Conservation (phyloP, 2,113 vertebrate species). For the Ascaphus truei region DNA sequence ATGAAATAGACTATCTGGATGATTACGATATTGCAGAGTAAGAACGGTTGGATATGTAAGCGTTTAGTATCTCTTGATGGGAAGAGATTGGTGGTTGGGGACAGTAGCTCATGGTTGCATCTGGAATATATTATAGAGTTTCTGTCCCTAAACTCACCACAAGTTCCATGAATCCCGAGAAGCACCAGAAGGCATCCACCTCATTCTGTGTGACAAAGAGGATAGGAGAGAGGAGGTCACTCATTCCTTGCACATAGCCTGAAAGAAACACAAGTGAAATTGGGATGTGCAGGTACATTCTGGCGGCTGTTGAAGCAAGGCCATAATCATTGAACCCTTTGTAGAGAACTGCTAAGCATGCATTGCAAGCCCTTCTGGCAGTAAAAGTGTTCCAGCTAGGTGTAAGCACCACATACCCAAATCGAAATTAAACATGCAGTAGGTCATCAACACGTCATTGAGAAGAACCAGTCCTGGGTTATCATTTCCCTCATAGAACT, state of each 20-base stretch:
- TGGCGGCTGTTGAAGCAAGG: background rate
- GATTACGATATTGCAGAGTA: too few relatives aligned
- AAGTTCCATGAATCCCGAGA: conserved; percentile 86
- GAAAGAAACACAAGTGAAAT: too few relatives aligned
- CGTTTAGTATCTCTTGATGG: too few relatives aligned
- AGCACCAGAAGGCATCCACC: conserved; percentile 92
- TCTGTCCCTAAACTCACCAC: conserved; percentile 61
- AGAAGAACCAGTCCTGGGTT: conserved; percentile 81
- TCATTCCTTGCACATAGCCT: conserved; percentile 93
- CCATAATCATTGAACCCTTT: background rate
- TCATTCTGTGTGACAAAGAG: conserved; percentile 84
- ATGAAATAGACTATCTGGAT: too few relatives aligned
- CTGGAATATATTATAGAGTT: background rate
- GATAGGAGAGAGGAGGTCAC: conserved; percentile 84
- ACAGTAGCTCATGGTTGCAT: too few relatives aligned
- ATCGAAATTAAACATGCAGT: conserved; percentile 94
- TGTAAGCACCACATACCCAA: conserved; percentile 58
- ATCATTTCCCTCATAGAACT: conserved; percentile 82
- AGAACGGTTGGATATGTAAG: too few relatives aligned
- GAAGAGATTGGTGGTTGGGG: too few relatives aligned
- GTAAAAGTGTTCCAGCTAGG: too few relatives aligned
- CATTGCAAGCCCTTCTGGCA: too few relatives aligned
- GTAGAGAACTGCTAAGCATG: too few relatives aligned
- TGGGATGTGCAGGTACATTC: background rate
- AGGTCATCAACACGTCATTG: conserved; percentile 83